These are phyloP conservation scores for Chymomyza amoena DNA, from an alignment of 2,888 invertebrate species.

Conservation along the genomic window DNA sequence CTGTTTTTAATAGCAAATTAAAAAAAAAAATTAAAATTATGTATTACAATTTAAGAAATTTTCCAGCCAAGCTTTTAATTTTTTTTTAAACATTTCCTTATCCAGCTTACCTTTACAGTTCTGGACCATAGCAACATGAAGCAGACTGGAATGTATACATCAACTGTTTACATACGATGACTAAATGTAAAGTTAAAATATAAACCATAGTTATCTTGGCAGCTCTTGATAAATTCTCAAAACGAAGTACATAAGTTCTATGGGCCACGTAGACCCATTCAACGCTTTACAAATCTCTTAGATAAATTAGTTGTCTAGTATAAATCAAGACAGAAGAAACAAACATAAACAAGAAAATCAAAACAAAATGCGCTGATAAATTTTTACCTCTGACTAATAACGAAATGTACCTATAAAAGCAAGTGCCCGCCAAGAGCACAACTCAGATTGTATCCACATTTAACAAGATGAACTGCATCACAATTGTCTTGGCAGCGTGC, in stretches of 20 bases:
- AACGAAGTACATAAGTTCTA: background rate
- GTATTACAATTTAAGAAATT: no score
- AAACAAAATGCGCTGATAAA: slow-evolving; percentile 15
- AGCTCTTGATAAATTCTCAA: slow-evolving; percentile 18
- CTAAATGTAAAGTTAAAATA: slow-evolving; percentile 47
- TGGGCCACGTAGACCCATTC: background rate
- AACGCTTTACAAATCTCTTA: background rate
- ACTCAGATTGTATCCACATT: background rate
- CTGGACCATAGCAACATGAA: background rate
- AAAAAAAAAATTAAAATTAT: no score
- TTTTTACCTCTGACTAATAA: slow-evolving; percentile 11
- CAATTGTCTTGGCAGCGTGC: slow-evolving; percentile 24
- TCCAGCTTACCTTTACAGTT: background rate
- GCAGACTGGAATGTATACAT: background rate
- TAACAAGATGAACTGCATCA: slow-evolving; percentile 39
- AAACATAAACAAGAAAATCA: slow-evolving; percentile 43
- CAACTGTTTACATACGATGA: slow-evolving; percentile 36
- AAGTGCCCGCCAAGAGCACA: background rate
- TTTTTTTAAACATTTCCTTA: background rate
- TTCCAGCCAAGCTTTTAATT: background rate
- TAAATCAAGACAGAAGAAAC: background rate
- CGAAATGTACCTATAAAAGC: background rate
- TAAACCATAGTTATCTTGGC: slow-evolving; percentile 48
- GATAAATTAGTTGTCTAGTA: background rate
- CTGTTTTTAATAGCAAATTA: no score